These are phyloP conservation scores for Myathropa florea DNA, from an alignment of 2,888 invertebrate species.

Conservation along the genomic window DNA sequence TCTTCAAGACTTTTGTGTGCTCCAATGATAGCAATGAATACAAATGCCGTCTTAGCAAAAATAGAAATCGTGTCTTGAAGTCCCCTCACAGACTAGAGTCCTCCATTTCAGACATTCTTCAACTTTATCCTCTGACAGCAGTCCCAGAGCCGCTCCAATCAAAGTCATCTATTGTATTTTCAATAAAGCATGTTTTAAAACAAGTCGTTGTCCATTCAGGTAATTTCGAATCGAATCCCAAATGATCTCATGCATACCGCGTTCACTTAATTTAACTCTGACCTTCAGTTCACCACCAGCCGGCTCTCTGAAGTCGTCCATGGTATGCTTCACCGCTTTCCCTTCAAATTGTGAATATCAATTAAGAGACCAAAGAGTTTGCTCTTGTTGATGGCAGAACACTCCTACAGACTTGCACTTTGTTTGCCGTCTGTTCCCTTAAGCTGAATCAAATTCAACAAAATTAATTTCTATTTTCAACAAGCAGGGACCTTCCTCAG, in stretches of 20 bases:
- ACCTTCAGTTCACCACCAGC: neutral
- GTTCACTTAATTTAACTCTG: neutral
- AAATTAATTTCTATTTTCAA: slow-evolving; percentile 50
- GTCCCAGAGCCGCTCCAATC: neutral
- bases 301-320: neutral
- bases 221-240: neutral
- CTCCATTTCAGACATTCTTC: too few relatives aligned
- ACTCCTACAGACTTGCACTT: slow-evolving; percentile 1
- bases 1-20: too few relatives aligned
- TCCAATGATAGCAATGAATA: too few relatives aligned
- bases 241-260: neutral
- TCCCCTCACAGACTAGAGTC: too few relatives aligned
- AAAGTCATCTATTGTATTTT: neutral
- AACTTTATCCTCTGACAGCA: too few relatives aligned
- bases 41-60: too few relatives aligned
- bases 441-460: slow-evolving; percentile 33
- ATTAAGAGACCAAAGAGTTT: slow-evolving; percentile 4
- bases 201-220: neutral
- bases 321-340: neutral
- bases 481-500: neutral
- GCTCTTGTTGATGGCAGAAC: neutral
- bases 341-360: slow-evolving; percentile 36
- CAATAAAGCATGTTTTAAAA: neutral
- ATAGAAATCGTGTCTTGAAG: too few relatives aligned
- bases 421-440: slow-evolving; percentile 30